Evolutionary conservation across 2,888 invertebrate species (phyloP).

Genomic region (Pheosia tremula): DNA sequence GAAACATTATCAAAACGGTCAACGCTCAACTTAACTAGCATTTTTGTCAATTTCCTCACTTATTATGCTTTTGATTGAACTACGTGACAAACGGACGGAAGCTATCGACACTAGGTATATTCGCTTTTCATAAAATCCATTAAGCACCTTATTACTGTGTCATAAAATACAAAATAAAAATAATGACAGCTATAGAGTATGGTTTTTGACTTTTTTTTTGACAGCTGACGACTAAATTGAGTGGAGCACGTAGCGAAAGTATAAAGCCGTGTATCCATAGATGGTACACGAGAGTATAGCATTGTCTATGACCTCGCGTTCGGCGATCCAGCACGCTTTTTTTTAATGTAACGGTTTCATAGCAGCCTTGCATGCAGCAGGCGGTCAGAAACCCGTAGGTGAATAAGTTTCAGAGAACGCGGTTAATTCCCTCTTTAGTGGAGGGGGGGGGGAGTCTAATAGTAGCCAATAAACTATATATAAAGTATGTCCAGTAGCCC

Average conservation of each 20-base stretch:
- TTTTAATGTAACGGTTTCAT: too few relatives aligned
- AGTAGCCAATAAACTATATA: too few relatives aligned
- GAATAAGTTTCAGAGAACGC: too few relatives aligned
- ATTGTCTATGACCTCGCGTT: too few relatives aligned
- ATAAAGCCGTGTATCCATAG: background rate
- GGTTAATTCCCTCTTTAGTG: too few relatives aligned
- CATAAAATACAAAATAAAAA: constrained; percentile 27
- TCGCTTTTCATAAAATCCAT: constrained; percentile 19
- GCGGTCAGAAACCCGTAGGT: too few relatives aligned
- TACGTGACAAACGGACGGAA: constrained; percentile 34
- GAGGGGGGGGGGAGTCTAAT: too few relatives aligned
- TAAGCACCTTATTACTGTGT: constrained; percentile 20
- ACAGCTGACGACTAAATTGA: constrained; percentile 40
- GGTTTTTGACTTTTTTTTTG: constrained; percentile 24
- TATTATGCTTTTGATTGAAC: constrained; percentile 39
- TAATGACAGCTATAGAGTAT: constrained; percentile 9
- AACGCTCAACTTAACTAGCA: constrained; percentile 17
- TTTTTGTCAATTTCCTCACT: constrained; percentile 37
- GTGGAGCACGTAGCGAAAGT: constrained; percentile 22
- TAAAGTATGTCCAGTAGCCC: too few relatives aligned
- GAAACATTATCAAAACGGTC: constrained; percentile 4
- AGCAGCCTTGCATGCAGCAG: too few relatives aligned
- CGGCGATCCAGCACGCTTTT: too few relatives aligned
- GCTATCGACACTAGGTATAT: constrained; percentile 9
- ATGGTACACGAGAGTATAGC: background rate